Conservation (phyloP, 2,888 invertebrate genomes). For the Drosophila yooni region DNA sequence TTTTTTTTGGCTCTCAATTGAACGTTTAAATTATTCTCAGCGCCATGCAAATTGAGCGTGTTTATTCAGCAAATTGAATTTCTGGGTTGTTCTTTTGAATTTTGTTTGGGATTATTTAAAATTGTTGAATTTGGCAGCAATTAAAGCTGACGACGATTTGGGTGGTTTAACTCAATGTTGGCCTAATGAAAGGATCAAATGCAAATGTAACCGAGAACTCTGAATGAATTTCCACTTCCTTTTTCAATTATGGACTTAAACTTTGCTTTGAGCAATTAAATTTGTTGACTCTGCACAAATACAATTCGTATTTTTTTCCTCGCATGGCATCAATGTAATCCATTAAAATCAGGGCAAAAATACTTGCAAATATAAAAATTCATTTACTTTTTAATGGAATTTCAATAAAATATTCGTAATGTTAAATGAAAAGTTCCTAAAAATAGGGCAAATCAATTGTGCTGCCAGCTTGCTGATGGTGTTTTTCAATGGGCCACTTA, state of each 20-base stretch:
- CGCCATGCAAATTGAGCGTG: constrained; percentile 35
- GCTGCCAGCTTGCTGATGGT: constrained; percentile 30
- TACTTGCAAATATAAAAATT: constrained; percentile 12
- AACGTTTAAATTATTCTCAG: constrained; percentile 29
- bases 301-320: background rate
- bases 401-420: constrained; percentile 9
- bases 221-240: constrained; percentile 30
- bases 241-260: constrained; percentile 25
- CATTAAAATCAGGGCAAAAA: background rate
- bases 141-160: constrained; percentile 24
- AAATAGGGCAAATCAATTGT: constrained; percentile 21
- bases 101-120: background rate
- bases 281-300: background rate
- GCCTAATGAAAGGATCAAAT: background rate
- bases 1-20: background rate
- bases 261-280: constrained; percentile 35
- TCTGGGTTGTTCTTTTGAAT: constrained; percentile 5
- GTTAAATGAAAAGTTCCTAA: constrained; percentile 19
- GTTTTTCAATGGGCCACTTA: constrained; percentile 36
- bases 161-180: background rate
- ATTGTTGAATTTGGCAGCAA: constrained; percentile 49
- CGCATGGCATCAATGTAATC: background rate
- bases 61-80: constrained; percentile 46
- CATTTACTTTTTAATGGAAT: constrained; percentile 10
- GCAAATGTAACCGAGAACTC: constrained; percentile 3